phyloP scores from a whole-genome alignment of 2,888 invertebrate genomes.

The Hyposoter didymator region DNA sequence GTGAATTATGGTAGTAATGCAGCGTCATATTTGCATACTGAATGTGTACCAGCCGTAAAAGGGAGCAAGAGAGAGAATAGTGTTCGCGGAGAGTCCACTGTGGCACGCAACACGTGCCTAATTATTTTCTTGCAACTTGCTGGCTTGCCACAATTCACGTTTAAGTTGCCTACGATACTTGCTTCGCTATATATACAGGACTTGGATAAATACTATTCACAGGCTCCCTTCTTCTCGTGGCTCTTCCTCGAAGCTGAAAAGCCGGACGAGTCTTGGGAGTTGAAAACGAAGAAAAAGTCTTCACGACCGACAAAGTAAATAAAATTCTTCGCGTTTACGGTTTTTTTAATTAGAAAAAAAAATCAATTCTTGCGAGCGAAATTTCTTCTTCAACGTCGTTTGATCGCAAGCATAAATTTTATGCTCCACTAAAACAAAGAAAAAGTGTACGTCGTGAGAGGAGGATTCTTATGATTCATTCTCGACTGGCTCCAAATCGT shows the following conservation, averaged over 20 bases:
- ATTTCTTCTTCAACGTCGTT: neutral
- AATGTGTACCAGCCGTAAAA: constrained; percentile 50
- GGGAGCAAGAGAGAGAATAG: constrained; percentile 22
- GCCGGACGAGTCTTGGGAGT: neutral
- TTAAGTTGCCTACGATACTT: constrained; percentile 48
- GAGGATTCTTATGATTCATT: constrained; percentile 52
- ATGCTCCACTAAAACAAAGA: constrained; percentile 3
- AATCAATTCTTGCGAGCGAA: constrained; percentile 24
- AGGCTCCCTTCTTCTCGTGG: too few relatives aligned
- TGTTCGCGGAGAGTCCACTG: constrained; percentile 61
- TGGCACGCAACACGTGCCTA: constrained; percentile 80
- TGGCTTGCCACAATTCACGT: constrained; percentile 44
- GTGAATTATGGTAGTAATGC: constrained; percentile 71
- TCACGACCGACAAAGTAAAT: neutral
- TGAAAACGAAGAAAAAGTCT: constrained; percentile 30
- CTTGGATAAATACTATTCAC: constrained; percentile 2
- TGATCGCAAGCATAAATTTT: neutral
- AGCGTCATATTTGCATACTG: constrained; percentile 71
- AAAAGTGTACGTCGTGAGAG: neutral
- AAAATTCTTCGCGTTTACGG: neutral
- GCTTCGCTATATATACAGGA: constrained; percentile 8
- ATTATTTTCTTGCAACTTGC: constrained; percentile 79
- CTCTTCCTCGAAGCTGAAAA: neutral
- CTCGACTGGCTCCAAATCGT: constrained; percentile 35
- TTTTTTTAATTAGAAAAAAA: neutral